Conservation (phyloP, 1,140 invertebrate genomes). For the Elysia chlorotica region DNA sequence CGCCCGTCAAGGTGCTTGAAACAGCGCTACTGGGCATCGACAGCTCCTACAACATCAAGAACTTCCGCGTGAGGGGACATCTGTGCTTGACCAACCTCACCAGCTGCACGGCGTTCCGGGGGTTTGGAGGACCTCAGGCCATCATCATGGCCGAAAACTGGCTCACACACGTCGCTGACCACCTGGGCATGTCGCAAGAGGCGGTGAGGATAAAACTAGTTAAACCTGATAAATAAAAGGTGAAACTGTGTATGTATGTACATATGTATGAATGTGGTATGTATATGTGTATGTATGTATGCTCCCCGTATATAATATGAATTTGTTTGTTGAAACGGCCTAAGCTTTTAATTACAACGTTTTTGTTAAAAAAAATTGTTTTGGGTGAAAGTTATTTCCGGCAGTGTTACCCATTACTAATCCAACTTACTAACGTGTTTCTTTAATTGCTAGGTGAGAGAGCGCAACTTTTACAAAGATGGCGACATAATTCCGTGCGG, state of each 20-base stretch:
- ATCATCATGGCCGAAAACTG: slow-evolving; percentile 49
- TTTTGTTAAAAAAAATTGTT: too few relatives aligned
- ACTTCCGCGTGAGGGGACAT: slow-evolving; percentile 38
- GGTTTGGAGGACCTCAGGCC: slow-evolving; percentile 58
- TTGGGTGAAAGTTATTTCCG: too few relatives aligned
- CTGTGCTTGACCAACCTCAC: slow-evolving; percentile 57
- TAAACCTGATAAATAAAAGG: too few relatives aligned
- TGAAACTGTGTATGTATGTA: neutral
- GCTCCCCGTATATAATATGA: too few relatives aligned
- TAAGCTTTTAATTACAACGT: too few relatives aligned
- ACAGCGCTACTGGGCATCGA: slow-evolving; percentile 35
- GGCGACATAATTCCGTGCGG: slow-evolving; percentile 81
- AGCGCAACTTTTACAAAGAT: slow-evolving; percentile 82
- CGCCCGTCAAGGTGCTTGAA: slow-evolving; percentile 41
- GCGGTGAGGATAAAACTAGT: too few relatives aligned
- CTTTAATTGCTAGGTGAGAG: slow-evolving; percentile 67
- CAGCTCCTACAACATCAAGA: slow-evolving; percentile 50
- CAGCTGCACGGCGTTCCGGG: slow-evolving; percentile 60
- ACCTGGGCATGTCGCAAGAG: slow-evolving; percentile 30
- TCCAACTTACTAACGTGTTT: too few relatives aligned
- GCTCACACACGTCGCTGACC: slow-evolving; percentile 44
- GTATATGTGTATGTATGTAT: too few relatives aligned
- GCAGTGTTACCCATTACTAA: too few relatives aligned
- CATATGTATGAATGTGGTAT: too few relatives aligned
- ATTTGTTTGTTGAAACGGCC: too few relatives aligned